Conservation (phyloP, 2,888 invertebrate species). For the Tachystola acroxantha region DNA sequence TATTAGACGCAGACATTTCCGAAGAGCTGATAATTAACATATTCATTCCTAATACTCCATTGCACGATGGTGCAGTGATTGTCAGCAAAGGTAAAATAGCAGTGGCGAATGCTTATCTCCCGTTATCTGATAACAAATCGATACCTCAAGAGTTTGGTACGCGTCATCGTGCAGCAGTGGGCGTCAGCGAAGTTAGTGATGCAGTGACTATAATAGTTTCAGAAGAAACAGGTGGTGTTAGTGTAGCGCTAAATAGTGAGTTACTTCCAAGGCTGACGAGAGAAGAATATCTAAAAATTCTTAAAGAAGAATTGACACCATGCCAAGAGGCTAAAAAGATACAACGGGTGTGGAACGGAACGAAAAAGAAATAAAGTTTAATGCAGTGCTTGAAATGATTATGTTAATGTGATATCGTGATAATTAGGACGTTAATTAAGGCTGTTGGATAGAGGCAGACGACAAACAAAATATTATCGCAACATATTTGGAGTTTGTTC, state of each 20-base stretch:
- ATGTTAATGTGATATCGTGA: too few species aligned
- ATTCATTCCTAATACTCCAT: conserved; percentile 2
- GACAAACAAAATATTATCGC: too few species aligned
- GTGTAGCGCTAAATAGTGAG: neutral
- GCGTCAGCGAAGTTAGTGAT: conserved; percentile 1
- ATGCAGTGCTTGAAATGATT: too few species aligned
- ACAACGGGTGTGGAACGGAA: too few species aligned
- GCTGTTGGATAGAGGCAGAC: too few species aligned
- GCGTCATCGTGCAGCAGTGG: conserved; percentile 1
- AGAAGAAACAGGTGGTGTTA: conserved; percentile 4
- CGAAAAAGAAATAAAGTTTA: too few species aligned
- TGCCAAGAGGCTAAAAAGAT: too few species aligned
- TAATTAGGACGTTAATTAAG: too few species aligned
- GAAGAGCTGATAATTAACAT: conserved; percentile 2
- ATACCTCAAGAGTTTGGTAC: conserved; percentile 4
- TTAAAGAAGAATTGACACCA: too few species aligned
- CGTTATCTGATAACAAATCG: neutral
- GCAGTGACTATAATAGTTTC: conserved; percentile 2
- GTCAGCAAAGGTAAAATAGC: neutral
- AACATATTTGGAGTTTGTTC: too few species aligned
- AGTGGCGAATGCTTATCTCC: neutral
- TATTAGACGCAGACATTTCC: neutral
- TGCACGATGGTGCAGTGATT: conserved; percentile 5
- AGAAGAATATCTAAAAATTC: neutral
- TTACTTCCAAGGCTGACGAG: neutral